Percentiles rank a stretch among this genome's conserved stretches.
Evolutionary conservation across 2,113 vertebrate species (phyloP).

Genomic region (Syngnathoides biaculeatus): DNA sequence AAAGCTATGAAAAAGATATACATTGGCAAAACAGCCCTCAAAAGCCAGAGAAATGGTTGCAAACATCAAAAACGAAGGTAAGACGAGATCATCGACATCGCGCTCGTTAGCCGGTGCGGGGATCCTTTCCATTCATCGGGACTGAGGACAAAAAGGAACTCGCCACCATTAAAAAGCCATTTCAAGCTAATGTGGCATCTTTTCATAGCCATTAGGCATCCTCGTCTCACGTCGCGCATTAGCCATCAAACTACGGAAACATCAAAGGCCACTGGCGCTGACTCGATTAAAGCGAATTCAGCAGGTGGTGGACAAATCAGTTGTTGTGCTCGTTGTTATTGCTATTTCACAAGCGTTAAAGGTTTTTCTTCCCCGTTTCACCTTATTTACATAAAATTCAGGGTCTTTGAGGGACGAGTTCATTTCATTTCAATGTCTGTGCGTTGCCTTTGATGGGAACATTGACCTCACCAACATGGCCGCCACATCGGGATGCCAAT

Average conservation of each 20-base stretch:
- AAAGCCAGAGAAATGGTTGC: constrained; percentile 74
- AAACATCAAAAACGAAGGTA: constrained; percentile 76
- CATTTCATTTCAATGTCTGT: too few species aligned
- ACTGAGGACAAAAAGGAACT: constrained; percentile 29
- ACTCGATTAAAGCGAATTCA: constrained; percentile 42
- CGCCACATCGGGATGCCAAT: too few species aligned
- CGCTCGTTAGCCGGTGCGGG: constrained; percentile 11
- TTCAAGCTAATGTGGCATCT: constrained; percentile 21
- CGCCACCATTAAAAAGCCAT: constrained; percentile 41
- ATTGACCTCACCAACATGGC: too few species aligned
- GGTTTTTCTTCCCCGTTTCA: too few species aligned
- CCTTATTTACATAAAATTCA: background rate
- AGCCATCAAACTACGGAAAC: background rate
- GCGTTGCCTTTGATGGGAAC: too few species aligned
- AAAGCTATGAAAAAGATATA: constrained; percentile 79
- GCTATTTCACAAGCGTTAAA: background rate
- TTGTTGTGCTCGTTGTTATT: constrained; percentile 17
- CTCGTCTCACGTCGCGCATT: constrained; percentile 11
- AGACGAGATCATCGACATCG: constrained; percentile 48
- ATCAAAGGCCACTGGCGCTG: constrained; percentile 18
- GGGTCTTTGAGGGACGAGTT: too few species aligned
- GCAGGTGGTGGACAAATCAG: constrained; percentile 15
- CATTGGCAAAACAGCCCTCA: constrained; percentile 76
- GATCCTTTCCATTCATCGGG: constrained; percentile 35
- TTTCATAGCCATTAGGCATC: constrained; percentile 30